These are phyloP conservation scores for Andrena trimmerana DNA, from an alignment of 2,888 invertebrate genomes.

Conservation along the genomic window DNA sequence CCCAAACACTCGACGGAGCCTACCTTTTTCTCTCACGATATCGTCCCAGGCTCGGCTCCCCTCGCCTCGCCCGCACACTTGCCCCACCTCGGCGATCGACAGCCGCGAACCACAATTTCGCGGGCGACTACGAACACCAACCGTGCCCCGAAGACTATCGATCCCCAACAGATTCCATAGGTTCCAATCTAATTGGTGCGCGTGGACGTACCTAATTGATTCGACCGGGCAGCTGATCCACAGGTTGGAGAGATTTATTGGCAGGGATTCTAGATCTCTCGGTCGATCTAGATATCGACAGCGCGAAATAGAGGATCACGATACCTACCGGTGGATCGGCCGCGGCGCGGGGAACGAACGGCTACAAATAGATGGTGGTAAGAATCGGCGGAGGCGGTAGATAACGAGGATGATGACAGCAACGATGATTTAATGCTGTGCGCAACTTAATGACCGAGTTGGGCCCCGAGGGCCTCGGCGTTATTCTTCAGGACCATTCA, in stretches of 20 bases:
- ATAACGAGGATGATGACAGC: slow-evolving; percentile 85
- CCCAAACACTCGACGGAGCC: neutral
- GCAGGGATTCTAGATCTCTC: neutral
- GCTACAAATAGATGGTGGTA: slow-evolving; percentile 73
- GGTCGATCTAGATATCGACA: slow-evolving; percentile 5
- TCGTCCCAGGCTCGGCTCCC: neutral
- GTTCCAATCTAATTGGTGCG: too few species aligned
- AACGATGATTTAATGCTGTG: slow-evolving; percentile 83
- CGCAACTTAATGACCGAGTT: slow-evolving; percentile 80
- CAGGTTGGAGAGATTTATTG: too few species aligned
- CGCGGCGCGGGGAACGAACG: slow-evolving; percentile 14
- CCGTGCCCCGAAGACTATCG: too few species aligned
- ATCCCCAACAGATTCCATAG: too few species aligned
- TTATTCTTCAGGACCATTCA: slow-evolving; percentile 82
- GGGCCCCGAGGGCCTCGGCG: slow-evolving; percentile 71
- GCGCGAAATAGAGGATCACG: neutral
- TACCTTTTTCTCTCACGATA: neutral
- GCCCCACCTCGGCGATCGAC: too few species aligned
- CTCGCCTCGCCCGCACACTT: too few species aligned
- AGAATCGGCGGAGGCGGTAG: slow-evolving; percentile 78
- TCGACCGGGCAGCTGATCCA: too few species aligned
- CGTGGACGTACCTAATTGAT: too few species aligned
- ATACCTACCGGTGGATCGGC: slow-evolving; percentile 2
- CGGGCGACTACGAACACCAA: too few species aligned
- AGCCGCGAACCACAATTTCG: too few species aligned